Conservation (phyloP, 2,888 invertebrate species). For the Cheilosia grossa region DNA sequence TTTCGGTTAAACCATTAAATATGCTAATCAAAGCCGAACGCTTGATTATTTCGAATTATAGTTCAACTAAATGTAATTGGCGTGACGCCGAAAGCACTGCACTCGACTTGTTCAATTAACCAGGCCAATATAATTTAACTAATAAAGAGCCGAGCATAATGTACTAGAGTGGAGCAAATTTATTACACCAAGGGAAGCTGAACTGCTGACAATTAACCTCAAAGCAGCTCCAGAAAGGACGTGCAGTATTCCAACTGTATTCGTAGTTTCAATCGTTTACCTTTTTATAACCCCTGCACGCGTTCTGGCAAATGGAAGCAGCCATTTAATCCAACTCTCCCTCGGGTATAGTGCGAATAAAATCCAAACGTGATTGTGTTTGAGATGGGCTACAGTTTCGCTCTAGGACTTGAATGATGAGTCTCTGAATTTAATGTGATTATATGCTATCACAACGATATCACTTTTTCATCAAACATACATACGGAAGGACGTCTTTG, state of each 20-base stretch:
- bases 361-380: slow-evolving; percentile 18
- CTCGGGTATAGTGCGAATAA: slow-evolving; percentile 2
- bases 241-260: not conserved
- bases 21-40: slow-evolving; percentile 28
- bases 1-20: slow-evolving; percentile 13
- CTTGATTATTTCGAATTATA: slow-evolving; percentile 44
- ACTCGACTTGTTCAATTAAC: not conserved
- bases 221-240: slow-evolving; percentile 1
- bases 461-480: not conserved
- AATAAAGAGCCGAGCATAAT: slow-evolving; percentile 17
- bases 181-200: slow-evolving; percentile 1
- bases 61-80: slow-evolving; percentile 27
- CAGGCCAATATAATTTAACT: not conserved
- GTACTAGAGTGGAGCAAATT: slow-evolving; percentile 18
- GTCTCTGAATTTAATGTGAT: not conserved
- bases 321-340: not conserved
- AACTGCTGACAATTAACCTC: slow-evolving; percentile 38
- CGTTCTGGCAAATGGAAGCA: not conserved
- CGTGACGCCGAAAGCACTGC: not conserved
- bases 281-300: slow-evolving; percentile 16
- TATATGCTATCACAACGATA: not conserved
- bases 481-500: too few species aligned
- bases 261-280: slow-evolving; percentile 12
- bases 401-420: not conserved
- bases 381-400: not conserved